A percentile compares a stretch with the other conserved stretches of the same genome.
phyloP scores from a whole-genome alignment of 2,888 invertebrate species.

The Drosophila austrosaltans region DNA sequence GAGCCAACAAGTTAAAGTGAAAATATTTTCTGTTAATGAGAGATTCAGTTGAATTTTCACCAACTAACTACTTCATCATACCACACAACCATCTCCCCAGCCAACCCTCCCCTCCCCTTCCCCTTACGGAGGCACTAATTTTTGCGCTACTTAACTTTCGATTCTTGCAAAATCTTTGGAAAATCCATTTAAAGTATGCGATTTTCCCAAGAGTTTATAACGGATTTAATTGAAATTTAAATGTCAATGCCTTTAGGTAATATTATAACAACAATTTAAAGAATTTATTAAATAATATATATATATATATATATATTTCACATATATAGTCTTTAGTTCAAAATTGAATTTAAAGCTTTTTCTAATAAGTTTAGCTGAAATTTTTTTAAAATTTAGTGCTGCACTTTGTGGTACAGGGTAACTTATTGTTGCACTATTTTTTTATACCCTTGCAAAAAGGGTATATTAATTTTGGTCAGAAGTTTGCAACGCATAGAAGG shows the following conservation, averaged over 20 bases:
- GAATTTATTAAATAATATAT: too few relatives aligned
- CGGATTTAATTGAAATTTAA: background rate
- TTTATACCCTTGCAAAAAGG: too few relatives aligned
- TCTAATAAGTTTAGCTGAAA: too few relatives aligned
- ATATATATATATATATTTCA: too few relatives aligned
- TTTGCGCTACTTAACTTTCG: slow-evolving; percentile 3
- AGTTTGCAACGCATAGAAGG: too few relatives aligned
- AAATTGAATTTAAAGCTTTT: too few relatives aligned
- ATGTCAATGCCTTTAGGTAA: background rate
- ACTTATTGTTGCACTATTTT: background rate
- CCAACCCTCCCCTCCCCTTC: slow-evolving; percentile 2
- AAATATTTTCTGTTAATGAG: slow-evolving; percentile 70
- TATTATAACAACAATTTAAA: background rate
- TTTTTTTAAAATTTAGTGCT: too few relatives aligned
- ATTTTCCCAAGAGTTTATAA: slow-evolving; percentile 12
- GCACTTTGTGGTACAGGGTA: too few relatives aligned
- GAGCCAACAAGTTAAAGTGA: slow-evolving; percentile 24
- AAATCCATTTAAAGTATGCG: slow-evolving; percentile 13
- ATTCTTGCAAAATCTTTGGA: background rate
- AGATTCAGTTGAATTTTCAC: slow-evolving; percentile 56
- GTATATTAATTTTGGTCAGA: too few relatives aligned
- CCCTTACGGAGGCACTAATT: slow-evolving; percentile 27
- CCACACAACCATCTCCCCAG: background rate
- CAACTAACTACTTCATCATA: slow-evolving; percentile 11
- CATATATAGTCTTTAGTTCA: too few relatives aligned